Evolutionary conservation across 2,888 invertebrate species (phyloP).

Genomic region (Acanthacorydalis orientalis): DNA sequence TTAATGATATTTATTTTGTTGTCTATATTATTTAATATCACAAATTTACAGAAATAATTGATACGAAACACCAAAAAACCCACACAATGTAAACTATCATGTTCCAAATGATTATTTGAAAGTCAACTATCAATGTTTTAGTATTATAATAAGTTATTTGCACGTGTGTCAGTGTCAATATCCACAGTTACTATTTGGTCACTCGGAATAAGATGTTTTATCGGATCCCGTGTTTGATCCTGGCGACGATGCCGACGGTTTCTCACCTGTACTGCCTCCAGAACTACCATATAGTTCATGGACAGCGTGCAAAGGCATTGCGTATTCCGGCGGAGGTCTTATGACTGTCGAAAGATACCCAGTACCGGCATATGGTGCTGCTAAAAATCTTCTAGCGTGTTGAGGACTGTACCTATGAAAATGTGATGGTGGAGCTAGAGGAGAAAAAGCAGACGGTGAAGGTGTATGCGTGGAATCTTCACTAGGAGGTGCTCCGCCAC

Average conservation of each 20-base stretch:
- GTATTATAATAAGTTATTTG: no score
- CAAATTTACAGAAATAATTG: no score
- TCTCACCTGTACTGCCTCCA: constrained; percentile 14
- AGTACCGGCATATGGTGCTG: constrained; percentile 69
- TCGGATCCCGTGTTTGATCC: constrained; percentile 34
- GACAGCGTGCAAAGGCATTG: constrained; percentile 20
- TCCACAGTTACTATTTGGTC: constrained; percentile 11
- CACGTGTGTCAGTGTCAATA: no score
- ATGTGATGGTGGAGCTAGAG: constrained; percentile 40
- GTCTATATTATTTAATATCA: no score
- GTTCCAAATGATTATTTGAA: no score
- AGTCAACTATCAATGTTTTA: no score
- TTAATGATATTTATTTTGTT: no score
- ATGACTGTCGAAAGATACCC: constrained; percentile 70
- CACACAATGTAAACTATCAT: no score
- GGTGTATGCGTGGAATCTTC: constrained; percentile 10
- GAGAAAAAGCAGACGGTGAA: constrained; percentile 56
- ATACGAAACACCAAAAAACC: no score
- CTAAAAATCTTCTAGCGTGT: constrained; percentile 56
- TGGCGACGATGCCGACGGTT: constrained; percentile 28
- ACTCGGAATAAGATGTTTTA: constrained; percentile 37
- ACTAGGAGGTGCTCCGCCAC: constrained; percentile 27
- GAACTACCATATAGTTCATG: constrained; percentile 23
- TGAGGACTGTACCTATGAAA: constrained; percentile 38
- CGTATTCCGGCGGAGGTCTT: constrained; percentile 26